Conservation (phyloP, 2,797 vertebrate species). For the Acanthornis magna region DNA sequence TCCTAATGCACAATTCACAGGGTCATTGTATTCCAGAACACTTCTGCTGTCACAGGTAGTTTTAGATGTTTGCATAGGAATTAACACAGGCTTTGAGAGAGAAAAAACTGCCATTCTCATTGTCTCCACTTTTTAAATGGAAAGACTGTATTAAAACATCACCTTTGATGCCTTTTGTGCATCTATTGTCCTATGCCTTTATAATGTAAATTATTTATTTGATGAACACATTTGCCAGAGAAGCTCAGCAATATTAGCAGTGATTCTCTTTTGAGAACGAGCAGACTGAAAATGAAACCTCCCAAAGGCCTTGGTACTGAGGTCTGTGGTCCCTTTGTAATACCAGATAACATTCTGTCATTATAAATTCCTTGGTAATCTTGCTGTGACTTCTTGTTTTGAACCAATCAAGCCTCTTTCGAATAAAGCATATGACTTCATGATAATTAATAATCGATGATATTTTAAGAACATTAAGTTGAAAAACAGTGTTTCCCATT, state of each 20-base stretch:
- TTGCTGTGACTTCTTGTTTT: conserved; percentile 4
- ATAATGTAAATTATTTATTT: conserved; percentile 71
- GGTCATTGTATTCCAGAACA: background rate
- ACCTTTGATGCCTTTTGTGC: background rate
- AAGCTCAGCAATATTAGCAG: background rate
- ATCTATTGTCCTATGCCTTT: conserved; percentile 21
- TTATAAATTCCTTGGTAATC: background rate
- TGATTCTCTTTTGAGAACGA: background rate
- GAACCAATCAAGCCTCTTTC: background rate
- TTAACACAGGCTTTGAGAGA: background rate
- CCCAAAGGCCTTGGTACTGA: background rate
- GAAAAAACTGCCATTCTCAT: background rate
- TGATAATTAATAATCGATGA: conserved; percentile 62
- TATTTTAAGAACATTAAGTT: conserved; percentile 20
- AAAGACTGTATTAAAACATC: conserved; percentile 1
- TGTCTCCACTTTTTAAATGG: background rate
- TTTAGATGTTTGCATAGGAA: background rate
- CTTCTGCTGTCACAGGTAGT: background rate
- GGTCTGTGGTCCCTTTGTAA: background rate
- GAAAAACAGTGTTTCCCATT: conserved; percentile 51
- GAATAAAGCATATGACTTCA: conserved; percentile 23
- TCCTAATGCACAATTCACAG: background rate
- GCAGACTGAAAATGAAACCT: conserved; percentile 2
- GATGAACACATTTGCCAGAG: conserved; percentile 46
- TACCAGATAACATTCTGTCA: background rate